These are phyloP conservation scores for Glareola pratincola DNA, from an alignment of 2,113 vertebrate genomes.

Conservation along the genomic window DNA sequence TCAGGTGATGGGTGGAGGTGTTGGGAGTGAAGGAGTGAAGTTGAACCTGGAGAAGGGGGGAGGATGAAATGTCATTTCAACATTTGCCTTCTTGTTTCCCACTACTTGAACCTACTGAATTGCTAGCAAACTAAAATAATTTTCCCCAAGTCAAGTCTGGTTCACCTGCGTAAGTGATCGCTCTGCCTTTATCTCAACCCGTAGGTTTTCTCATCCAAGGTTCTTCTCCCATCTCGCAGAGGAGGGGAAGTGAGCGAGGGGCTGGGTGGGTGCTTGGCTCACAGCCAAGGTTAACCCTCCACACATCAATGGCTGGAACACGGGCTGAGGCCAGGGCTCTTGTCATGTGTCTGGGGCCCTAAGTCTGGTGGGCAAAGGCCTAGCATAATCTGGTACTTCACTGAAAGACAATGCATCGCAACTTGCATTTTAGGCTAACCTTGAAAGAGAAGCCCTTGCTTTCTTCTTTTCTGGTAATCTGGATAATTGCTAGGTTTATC, in stretches of 20 bases:
- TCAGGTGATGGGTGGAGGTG: not conserved
- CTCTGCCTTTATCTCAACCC: not conserved
- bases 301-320: not conserved
- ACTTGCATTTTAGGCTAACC: not conserved
- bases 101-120: not conserved
- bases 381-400: not conserved
- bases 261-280: not conserved
- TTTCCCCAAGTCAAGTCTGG: not conserved
- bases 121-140: not conserved
- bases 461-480: not conserved
- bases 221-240: not conserved
- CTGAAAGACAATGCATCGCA: not conserved
- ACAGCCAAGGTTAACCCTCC: not conserved
- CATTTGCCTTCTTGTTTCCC: not conserved
- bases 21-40: not conserved
- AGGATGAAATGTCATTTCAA: not conserved
- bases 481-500: not conserved
- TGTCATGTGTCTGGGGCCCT: not conserved
- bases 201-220: not conserved
- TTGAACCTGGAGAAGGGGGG: rapidly evolving
- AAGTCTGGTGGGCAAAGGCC: not conserved
- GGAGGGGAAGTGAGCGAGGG: rapidly evolving
- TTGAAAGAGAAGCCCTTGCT: not conserved
- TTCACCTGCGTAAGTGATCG: not conserved
- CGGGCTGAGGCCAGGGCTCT: not conserved